phyloP scores from a whole-genome alignment of 2,113 vertebrate species.

The Eleginops maclovinus region DNA sequence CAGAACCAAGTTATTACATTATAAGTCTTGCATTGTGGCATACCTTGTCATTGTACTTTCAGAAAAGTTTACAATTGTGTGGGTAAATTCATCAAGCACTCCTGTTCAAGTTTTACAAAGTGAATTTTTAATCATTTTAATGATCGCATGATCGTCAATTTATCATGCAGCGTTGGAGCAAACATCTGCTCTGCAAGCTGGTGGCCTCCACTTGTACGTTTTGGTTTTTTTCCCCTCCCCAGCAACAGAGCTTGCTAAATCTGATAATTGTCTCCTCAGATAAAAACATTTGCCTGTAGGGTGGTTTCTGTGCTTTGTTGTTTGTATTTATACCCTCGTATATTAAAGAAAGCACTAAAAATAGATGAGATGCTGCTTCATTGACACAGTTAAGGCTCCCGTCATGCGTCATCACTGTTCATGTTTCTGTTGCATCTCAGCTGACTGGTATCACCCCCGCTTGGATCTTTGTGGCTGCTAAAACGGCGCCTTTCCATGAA shows the following conservation, averaged over 20 bases:
- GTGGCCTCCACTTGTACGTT: too few species aligned
- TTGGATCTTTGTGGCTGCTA: slow-evolving; percentile 3
- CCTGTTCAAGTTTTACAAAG: not conserved
- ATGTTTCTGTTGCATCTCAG: slow-evolving; percentile 30
- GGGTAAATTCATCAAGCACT: not conserved
- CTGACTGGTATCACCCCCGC: not conserved
- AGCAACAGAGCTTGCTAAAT: slow-evolving; percentile 1
- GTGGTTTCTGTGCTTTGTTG: slow-evolving; percentile 1
- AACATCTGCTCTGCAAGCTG: not conserved
- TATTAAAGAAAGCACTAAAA: slow-evolving; percentile 29
- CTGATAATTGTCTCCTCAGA: slow-evolving; percentile 13
- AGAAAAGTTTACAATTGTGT: not conserved
- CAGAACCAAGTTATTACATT: not conserved
- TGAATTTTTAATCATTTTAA: not conserved
- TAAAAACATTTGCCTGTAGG: slow-evolving; percentile 7
- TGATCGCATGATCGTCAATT: not conserved
- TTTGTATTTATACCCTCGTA: slow-evolving; percentile 1
- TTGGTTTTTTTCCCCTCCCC: not conserved
- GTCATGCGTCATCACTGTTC: slow-evolving; percentile 34
- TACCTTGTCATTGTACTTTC: not conserved
- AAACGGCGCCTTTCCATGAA: slow-evolving; percentile 15
- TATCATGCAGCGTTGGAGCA: slow-evolving; percentile 5
- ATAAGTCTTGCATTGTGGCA: not conserved
- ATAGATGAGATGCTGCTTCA: slow-evolving; percentile 27
- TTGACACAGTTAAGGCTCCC: slow-evolving; percentile 15